Percentiles rank a stretch among this genome's conserved stretches.
Conservation (phyloP, 37 sponge, comb jelly and placozoan species). For the Ianthella basta region DNA sequence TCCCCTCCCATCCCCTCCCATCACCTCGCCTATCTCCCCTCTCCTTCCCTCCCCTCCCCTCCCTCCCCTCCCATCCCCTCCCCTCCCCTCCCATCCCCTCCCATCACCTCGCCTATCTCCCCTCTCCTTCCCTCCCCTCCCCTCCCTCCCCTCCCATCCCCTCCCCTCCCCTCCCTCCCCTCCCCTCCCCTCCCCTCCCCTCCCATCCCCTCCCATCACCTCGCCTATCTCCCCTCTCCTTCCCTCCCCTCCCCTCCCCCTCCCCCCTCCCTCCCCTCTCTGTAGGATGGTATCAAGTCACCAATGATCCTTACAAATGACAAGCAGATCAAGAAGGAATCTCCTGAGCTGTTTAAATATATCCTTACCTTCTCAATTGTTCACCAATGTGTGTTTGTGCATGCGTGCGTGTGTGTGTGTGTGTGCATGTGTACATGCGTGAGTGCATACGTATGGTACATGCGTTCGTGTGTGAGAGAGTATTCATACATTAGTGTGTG, state of each 20-base stretch:
- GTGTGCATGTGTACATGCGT: too few relatives aligned
- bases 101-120: neutral
- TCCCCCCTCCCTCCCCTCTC: neutral
- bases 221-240: neutral
- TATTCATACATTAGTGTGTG: too few relatives aligned
- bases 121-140: neutral
- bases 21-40: neutral
- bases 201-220: neutral
- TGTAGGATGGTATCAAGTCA: conserved; percentile 91
- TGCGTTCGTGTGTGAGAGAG: too few relatives aligned
- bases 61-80: neutral
- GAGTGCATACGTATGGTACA: too few relatives aligned
- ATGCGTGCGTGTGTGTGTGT: too few relatives aligned
- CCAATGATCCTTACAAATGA: conserved; percentile 92
- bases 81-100: neutral
- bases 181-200: neutral
- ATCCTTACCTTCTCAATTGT: conserved; percentile 46
- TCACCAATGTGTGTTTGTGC: too few relatives aligned
- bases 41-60: conserved; percentile 1
- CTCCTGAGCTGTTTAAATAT: conserved; percentile 83
- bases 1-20: neutral
- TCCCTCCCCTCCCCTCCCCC: too few relatives aligned
- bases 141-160: neutral
- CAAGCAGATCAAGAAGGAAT: conserved; percentile 90
- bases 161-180: neutral